phyloP scores from a whole-genome alignment of 2,797 vertebrate genomes.

The Lacerta agilis region DNA sequence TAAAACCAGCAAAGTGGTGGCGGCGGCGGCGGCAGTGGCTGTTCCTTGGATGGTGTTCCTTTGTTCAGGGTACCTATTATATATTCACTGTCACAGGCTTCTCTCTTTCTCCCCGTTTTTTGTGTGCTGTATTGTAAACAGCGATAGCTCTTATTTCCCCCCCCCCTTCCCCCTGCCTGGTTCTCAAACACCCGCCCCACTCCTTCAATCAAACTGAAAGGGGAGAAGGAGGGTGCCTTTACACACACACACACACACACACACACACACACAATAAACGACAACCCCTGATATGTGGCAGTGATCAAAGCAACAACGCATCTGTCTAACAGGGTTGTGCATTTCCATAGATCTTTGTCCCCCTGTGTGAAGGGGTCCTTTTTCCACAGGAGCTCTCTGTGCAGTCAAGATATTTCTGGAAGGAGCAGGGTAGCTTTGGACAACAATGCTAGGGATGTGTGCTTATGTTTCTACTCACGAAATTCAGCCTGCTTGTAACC shows the following conservation, averaged over 20 bases:
- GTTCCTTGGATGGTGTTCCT: conserved; percentile 71
- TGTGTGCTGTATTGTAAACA: conserved; percentile 54
- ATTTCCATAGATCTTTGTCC: conserved; percentile 69
- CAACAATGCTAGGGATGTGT: conserved; percentile 23
- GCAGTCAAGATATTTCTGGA: conserved; percentile 58
- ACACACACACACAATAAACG: neutral
- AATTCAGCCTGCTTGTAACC: conserved; percentile 57
- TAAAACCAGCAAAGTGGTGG: neutral
- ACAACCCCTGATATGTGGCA: neutral
- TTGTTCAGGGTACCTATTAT: conserved; percentile 83
- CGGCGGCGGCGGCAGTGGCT: neutral
- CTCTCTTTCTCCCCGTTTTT: conserved; percentile 7
- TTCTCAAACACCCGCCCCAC: neutral
- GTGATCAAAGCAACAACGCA: conserved; percentile 10
- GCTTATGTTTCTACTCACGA: neutral
- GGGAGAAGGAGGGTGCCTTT: neutral
- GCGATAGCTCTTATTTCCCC: conserved; percentile 42
- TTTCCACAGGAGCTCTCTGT: conserved; percentile 46
- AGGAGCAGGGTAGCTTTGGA: neutral
- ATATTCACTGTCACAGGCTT: conserved; percentile 78
- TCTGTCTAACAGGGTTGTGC: conserved; percentile 44
- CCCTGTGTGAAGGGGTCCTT: conserved; percentile 44
- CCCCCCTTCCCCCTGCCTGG: neutral
- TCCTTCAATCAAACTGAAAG: conserved; percentile 29
- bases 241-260: neutral